Evolutionary conservation across 2,113 vertebrate genomes (phyloP).

Genomic region (Apaloderma vittatum): DNA sequence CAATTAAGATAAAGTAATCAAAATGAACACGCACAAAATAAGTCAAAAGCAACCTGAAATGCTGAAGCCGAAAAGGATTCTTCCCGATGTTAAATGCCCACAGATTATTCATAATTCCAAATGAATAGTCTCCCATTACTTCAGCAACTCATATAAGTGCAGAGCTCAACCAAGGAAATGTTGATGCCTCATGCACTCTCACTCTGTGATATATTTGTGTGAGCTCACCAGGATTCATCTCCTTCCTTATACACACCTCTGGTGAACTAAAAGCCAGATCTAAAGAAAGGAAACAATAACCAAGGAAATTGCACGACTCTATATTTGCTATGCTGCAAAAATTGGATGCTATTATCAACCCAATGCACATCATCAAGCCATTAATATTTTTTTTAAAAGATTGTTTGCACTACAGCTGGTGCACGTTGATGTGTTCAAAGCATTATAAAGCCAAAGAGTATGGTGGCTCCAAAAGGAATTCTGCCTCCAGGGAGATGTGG

Average conservation of each 20-base stretch:
- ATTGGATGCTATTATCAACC: not conserved
- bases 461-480: not conserved
- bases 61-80: not conserved
- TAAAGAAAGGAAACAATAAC: not conserved
- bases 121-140: not conserved
- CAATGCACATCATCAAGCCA: not conserved
- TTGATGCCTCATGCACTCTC: not conserved
- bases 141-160: not conserved
- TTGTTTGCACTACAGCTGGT: not conserved
- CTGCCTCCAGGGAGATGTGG: not conserved
- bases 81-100: not conserved
- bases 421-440: not conserved
- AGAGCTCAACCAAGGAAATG: not conserved
- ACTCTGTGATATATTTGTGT: not conserved
- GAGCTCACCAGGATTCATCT: not conserved
- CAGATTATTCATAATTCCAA: not conserved
- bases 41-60: not conserved
- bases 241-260: not conserved
- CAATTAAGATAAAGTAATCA: not conserved
- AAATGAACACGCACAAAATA: not conserved
- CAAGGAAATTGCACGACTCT: not conserved
- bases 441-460: not conserved
- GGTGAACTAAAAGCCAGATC: not conserved
- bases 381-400: not conserved
- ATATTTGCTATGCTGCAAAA: not conserved